Evolutionary conservation across 2,113 vertebrate species (phyloP).

Genomic region (Bagarius yarrelli): DNA sequence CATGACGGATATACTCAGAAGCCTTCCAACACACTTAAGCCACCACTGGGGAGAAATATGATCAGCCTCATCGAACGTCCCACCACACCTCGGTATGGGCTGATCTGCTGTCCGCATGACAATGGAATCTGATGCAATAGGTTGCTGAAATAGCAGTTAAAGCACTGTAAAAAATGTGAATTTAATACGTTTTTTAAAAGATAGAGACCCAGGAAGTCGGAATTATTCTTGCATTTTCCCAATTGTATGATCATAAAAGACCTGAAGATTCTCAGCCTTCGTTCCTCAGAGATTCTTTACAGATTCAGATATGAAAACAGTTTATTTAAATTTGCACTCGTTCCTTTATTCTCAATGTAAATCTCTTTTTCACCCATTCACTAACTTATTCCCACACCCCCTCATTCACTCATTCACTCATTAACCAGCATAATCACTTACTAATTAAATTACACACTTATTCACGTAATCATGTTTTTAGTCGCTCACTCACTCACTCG

Average conservation of each 20-base stretch:
- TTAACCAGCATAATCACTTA: no score
- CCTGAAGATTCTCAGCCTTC: not conserved
- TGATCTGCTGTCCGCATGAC: slow-evolving; percentile 10
- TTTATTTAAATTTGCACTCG: not conserved
- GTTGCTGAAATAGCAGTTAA: not conserved
- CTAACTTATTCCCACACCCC: no score
- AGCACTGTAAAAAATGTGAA: not conserved
- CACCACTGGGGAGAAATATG: slow-evolving; percentile 25
- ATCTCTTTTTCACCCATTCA: no score
- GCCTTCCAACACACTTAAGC: slow-evolving; percentile 14
- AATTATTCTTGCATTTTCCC: not conserved
- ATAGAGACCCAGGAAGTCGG: not conserved
- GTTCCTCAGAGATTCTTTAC: not conserved
- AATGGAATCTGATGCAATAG: slow-evolving; percentile 2
- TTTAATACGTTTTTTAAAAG: not conserved
- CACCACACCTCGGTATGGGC: slow-evolving; percentile 26
- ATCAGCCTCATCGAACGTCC: slow-evolving; percentile 5
- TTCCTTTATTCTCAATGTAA: no score
- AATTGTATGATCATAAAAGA: not conserved
- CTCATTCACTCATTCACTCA: no score
- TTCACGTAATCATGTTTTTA: no score
- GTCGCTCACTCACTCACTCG: no score
- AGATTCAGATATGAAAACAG: no score
- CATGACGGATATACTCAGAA: slow-evolving; percentile 12
- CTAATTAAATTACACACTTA: no score